Base-by-base conservation (phyloP, 2,888 invertebrate genomes). In the Phyllotreta striolata region DNA sequence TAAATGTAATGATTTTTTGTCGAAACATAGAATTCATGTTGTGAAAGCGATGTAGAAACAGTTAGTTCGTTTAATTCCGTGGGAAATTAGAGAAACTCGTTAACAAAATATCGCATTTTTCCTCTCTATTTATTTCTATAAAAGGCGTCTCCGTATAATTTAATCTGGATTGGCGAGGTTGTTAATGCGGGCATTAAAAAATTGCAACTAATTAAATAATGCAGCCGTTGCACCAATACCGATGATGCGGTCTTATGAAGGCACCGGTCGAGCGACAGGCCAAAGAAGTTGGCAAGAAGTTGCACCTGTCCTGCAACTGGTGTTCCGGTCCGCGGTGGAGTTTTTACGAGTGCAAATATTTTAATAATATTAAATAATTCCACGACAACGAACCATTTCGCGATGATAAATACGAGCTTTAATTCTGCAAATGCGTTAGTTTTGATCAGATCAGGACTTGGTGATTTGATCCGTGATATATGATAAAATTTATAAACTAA, bases 351-450 rank as follows among this genome's bases (percentile, higher is more conserved):
- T 68, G 75, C 77, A 78, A 76, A 78, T 78, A 79, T 79, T 80
- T 80, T 79, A 80, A 80, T 80, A 79, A 78, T 80, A 80, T 80
- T 79, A 80, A 80, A 80, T 77, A 78, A 79, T 79, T 78, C 80
- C 76, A 69, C 72, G 73, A 72, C 73, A 70, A 73, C 74, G 71
- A 73, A 71, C 77, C 77, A 75, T 78, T 77, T 76, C 73, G 73
- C 74, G 77, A 79, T 79, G 78, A 79, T 78, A 78, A 70, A 73
- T 73, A 73, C 75, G 74, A 72, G 24, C 24, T 24, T 24, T 4
- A 24, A 24, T 24, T 73, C 68, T 69, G 70, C 70, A 73, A 76
- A 74, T 75, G 62, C 62, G 60, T 66, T 49, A 55, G 52, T 46
- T 55, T 43, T 55, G 37, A 60, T 43, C 63, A 60, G 63, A 35